Conservation (phyloP, 2,797 vertebrate species). For the Helarctos malayanus region DNA sequence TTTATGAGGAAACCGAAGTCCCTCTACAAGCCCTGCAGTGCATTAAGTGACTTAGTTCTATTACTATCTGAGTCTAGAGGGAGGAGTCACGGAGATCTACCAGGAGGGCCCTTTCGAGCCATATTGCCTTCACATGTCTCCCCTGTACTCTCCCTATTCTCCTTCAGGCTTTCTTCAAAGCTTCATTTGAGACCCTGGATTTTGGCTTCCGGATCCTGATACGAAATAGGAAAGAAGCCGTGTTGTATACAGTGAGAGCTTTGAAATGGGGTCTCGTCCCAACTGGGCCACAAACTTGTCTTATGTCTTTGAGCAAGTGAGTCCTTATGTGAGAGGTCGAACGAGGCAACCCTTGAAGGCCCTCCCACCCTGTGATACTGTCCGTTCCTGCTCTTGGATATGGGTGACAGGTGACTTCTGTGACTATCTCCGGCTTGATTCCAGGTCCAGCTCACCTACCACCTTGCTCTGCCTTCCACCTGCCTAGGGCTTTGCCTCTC, state of each 20-base stretch:
- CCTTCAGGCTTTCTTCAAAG: slow-evolving; percentile 35
- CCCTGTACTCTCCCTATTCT: background rate
- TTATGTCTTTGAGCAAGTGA: slow-evolving; percentile 37
- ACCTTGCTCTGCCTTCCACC: background rate
- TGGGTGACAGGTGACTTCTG: background rate
- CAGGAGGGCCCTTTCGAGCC: background rate
- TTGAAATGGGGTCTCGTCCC: background rate
- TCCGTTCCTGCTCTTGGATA: background rate
- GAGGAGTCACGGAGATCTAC: background rate
- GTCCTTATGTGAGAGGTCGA: background rate
- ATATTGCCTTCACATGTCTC: background rate
- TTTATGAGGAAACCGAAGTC: slow-evolving; percentile 54
- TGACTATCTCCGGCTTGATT: slow-evolving; percentile 3
- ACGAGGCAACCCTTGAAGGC: background rate
- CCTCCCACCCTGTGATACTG: background rate
- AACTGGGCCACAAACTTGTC: background rate
- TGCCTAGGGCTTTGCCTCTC: background rate
- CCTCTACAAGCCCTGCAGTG: background rate
- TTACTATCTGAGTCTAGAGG: slow-evolving; percentile 46
- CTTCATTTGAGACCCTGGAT: slow-evolving; percentile 54
- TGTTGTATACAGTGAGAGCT: background rate
- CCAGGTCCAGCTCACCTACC: background rate
- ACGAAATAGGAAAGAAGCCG: slow-evolving; percentile 14
- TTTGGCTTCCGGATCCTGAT: slow-evolving; percentile 41
- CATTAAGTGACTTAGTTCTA: slow-evolving; percentile 19